Evolutionary conservation across 2,888 invertebrate genomes (phyloP).

Genomic region (Parelbella ahira): DNA sequence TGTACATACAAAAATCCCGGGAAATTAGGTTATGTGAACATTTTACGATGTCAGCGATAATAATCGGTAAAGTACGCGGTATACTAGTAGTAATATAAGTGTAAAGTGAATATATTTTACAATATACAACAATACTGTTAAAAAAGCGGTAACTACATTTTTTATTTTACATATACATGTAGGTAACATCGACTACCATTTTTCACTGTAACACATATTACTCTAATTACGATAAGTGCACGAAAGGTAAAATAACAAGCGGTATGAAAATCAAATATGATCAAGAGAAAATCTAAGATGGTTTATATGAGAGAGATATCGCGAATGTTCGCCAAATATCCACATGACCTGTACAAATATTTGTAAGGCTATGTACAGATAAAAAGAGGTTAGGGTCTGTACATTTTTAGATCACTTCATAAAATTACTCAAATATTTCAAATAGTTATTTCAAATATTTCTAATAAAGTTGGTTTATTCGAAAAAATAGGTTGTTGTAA

Average conservation of each 20-base stretch:
- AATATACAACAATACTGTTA: constrained; percentile 34
- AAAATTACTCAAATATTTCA: constrained; percentile 13
- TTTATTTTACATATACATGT: constrained; percentile 40
- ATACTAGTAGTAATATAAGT: constrained; percentile 37
- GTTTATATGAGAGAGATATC: constrained; percentile 49
- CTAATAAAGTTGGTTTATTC: constrained; percentile 42
- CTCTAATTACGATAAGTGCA: constrained; percentile 53
- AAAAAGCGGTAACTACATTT: constrained; percentile 56
- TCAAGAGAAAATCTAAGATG: constrained; percentile 53
- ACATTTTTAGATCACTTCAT: constrained; percentile 44
- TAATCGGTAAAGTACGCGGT: constrained; percentile 45
- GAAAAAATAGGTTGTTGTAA: constrained; percentile 39
- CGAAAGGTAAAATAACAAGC: constrained; percentile 49
- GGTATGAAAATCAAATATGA: constrained; percentile 43
- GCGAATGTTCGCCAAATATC: constrained; percentile 79
- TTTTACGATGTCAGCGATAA: constrained; percentile 79
- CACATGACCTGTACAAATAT: constrained; percentile 77
- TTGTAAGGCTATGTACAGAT: constrained; percentile 63
- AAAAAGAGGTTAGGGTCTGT: constrained; percentile 46
- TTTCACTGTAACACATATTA: constrained; percentile 66
- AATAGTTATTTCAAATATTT: constrained; percentile 33
- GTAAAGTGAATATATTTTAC: constrained; percentile 43
- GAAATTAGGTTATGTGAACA: constrained; percentile 77
- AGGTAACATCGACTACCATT: constrained; percentile 69
- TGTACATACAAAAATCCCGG: constrained; percentile 57